Conservation (phyloP, 2,888 invertebrate species). For the Cylloceria caligata region DNA sequence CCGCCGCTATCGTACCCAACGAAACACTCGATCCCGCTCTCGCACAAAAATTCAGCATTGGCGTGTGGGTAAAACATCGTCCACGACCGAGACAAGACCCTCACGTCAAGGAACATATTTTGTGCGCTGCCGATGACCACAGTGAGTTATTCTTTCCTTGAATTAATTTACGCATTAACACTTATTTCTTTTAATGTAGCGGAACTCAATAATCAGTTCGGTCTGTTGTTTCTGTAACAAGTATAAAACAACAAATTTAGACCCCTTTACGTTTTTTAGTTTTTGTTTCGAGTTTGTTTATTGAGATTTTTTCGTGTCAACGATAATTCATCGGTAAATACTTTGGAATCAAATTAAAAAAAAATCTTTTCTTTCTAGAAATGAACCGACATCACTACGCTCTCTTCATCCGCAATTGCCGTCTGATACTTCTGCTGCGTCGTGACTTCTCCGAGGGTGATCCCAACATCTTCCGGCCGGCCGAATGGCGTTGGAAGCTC, state of each 20-base stretch:
- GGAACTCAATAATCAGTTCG: not conserved
- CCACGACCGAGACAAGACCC: constrained; percentile 92
- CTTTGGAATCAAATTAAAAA: not conserved
- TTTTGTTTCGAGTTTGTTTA: too few species aligned
- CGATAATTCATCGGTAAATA: too few species aligned
- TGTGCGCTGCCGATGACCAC: constrained; percentile 99
- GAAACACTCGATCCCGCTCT: constrained; percentile 91
- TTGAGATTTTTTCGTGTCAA: too few species aligned
- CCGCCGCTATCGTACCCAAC: constrained; percentile 94
- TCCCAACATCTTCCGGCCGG: constrained; percentile 97
- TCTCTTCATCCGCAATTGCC: constrained; percentile 98
- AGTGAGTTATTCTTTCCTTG: constrained; percentile 88
- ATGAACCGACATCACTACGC: constrained; percentile 99
- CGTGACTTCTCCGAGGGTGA: constrained; percentile 97
- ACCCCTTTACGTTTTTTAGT: too few species aligned
- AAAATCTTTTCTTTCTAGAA: constrained; percentile 87
- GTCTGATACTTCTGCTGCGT: constrained; percentile 95
- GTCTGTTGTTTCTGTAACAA: too few species aligned
- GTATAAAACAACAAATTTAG: too few species aligned
- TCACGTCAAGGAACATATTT: constrained; percentile 97
- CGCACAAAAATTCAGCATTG: constrained; percentile 93
- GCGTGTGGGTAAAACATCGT: constrained; percentile 98
- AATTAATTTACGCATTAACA: not conserved
- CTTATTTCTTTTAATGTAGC: not conserved
- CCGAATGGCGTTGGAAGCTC: constrained; percentile 99